A percentile compares a stretch with the other conserved stretches of the same genome.
These are phyloP conservation scores for Timema podura DNA, from an alignment of 2,888 invertebrate genomes.

Conservation along the genomic window DNA sequence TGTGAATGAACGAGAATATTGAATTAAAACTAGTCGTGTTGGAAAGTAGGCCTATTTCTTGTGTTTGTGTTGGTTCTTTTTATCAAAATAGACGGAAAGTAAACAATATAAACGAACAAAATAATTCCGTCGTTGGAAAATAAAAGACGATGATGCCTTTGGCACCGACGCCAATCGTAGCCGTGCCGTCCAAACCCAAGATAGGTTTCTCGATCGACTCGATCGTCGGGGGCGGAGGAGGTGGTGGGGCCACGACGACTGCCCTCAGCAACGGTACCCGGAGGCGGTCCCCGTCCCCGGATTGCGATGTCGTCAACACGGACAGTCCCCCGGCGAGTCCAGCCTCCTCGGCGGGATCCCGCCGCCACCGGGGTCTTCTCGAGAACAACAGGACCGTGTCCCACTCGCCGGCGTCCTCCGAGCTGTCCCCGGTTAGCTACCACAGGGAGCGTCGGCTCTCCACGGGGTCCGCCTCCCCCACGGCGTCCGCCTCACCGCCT, in stretches of 20 bases:
- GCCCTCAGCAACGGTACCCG: conserved; percentile 40
- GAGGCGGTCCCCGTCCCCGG: conserved; percentile 32
- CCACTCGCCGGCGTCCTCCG: conserved; percentile 30
- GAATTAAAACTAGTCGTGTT: too few relatives aligned
- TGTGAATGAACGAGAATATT: too few relatives aligned
- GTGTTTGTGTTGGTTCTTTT: too few relatives aligned
- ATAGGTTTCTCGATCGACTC: conserved; percentile 94
- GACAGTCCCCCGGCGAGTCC: conserved; percentile 29
- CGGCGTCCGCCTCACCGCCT: conserved; percentile 35
- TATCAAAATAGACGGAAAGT: not conserved
- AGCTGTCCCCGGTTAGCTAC: conserved; percentile 20
- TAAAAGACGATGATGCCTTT: conserved; percentile 75
- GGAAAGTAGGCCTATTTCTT: too few relatives aligned
- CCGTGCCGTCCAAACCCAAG: conserved; percentile 88
- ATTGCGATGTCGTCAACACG: conserved; percentile 20
- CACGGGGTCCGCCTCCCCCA: conserved; percentile 11
- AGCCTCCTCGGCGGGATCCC: conserved; percentile 33
- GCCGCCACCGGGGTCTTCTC: conserved; percentile 39
- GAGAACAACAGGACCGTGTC: conserved; percentile 39
- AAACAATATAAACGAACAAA: not conserved
- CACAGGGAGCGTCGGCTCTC: conserved; percentile 19
- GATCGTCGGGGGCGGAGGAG: conserved; percentile 69
- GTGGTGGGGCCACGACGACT: conserved; percentile 19
- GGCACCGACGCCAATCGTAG: conserved; percentile 89
- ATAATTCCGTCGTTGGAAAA: not conserved